Base-by-base conservation (phyloP, 2,113 vertebrate species). In the Salminus brasiliensis region DNA sequence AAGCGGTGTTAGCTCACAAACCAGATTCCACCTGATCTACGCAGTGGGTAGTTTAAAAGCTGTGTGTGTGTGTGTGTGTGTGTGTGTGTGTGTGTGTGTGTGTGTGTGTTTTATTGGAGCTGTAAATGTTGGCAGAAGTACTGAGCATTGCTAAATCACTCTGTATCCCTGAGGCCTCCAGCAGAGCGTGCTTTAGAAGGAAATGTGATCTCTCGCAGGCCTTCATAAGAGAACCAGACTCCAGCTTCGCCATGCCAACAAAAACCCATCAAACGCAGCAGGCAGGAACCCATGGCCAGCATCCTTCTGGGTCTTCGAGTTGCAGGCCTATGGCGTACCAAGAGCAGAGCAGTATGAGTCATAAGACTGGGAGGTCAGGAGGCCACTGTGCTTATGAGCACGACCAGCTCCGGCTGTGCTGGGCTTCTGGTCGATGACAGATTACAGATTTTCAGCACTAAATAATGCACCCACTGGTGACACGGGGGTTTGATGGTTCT, bases 181-280 rank as follows among this genome's bases (percentile, higher is more conserved):
- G 59, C 82, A 66, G 67, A 72, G 43, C 60, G n/a, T 29, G 53
- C 72, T 85, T 79, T 76, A 62, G 74, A 73, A 76, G 77, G 80
- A 81, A 75, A 78, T 75, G 53, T 60, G 57, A 82, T 80, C 75
- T 66, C 49, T 76, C 41, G 45, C 57, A 80, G 36, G 32, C 68
- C 62, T 63, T 79, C 43, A 77, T 76, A 76, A 73, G 32, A 81
- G 53, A 67, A 69, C 71, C 75, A 78, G 68, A 78, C 23, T 13
- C 39, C 32, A 45, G 68, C 68, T 67, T 76, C 29, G 47, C 68
- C 53, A 45, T 60, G 63, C 81, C 76, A 74, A 78, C 55, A 67
- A 78, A 74, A 69, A 30, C 52, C 70, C 65, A 74, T 52, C 52
- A 74, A 41, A 82, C 12, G 30, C 75, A n/a, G 5, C 69, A 68